These are phyloP conservation scores for Tiliqua scincoides DNA, from an alignment of 2,113 vertebrate species.

Conservation along the genomic window DNA sequence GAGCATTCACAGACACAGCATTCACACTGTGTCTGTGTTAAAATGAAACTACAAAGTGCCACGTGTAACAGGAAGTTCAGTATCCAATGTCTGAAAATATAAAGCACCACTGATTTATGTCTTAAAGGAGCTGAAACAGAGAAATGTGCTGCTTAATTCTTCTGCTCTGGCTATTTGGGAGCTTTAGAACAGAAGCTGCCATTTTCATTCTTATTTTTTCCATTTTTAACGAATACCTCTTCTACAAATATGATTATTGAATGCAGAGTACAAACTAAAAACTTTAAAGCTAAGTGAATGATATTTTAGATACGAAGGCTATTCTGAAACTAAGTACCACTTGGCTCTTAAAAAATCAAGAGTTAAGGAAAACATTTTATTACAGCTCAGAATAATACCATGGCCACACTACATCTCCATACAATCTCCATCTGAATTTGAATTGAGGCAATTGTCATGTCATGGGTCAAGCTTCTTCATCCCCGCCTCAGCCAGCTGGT, in stretches of 20 bases:
- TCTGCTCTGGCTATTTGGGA: conserved; percentile 32
- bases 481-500: too few relatives aligned
- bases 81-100: neutral
- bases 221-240: neutral
- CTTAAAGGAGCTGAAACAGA: conserved; percentile 11
- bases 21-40: neutral
- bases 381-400: too few relatives aligned
- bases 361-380: too few relatives aligned
- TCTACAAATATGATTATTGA: neutral
- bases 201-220: conserved; percentile 29
- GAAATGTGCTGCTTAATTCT: conserved; percentile 13
- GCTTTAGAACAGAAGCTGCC: conserved; percentile 36
- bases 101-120: neutral
- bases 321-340: too few relatives aligned
- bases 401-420: too few relatives aligned
- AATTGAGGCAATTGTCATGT: too few relatives aligned
- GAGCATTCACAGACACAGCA: neutral
- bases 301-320: conserved; percentile 15
- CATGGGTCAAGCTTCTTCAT: too few relatives aligned
- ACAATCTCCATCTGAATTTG: too few relatives aligned
- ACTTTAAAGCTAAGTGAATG: conserved; percentile 33
- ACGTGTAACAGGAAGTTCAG: neutral
- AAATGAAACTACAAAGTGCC: neutral
- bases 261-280: conserved; percentile 23
- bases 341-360: too few relatives aligned